Conservation (phyloP, 2,888 invertebrate genomes). For the Anorthoa munda region DNA sequence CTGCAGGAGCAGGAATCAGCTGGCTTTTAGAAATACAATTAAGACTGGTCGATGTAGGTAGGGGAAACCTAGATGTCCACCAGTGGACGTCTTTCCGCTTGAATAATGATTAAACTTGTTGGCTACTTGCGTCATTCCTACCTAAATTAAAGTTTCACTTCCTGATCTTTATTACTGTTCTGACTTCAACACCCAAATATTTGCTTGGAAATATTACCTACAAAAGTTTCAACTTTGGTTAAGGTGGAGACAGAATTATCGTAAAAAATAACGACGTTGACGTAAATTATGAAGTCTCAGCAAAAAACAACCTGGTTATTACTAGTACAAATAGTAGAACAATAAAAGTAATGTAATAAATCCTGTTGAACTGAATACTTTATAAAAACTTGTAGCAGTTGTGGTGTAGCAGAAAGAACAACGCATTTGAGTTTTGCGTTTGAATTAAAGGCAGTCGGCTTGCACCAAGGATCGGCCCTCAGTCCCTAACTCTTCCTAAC, state of each 20-base stretch:
- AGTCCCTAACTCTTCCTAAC: too few relatives aligned
- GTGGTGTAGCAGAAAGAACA: slow-evolving; percentile 16
- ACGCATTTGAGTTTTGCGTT: slow-evolving; percentile 8
- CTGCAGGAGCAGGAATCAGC: neutral
- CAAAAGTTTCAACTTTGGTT: slow-evolving; percentile 23
- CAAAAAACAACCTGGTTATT: slow-evolving; percentile 21
- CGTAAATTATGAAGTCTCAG: slow-evolving; percentile 21
- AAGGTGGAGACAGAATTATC: slow-evolving; percentile 4
- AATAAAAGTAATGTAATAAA: slow-evolving; percentile 12
- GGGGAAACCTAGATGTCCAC: neutral
- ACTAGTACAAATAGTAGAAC: neutral
- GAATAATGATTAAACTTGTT: neutral
- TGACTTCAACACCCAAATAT: slow-evolving; percentile 15
- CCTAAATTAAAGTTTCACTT: slow-evolving; percentile 14
- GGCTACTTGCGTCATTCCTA: slow-evolving; percentile 12
- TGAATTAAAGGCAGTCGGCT: neutral
- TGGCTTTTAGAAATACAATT: neutral
- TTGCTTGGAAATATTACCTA: slow-evolving; percentile 14
- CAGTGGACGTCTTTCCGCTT: neutral
- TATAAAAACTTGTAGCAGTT: neutral
- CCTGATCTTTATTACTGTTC: slow-evolving; percentile 2
- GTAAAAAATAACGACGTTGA: slow-evolving; percentile 37
- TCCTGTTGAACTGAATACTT: slow-evolving; percentile 12
- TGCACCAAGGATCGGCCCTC: too few relatives aligned
- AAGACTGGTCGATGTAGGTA: neutral